Conservation (phyloP, 30 jellyfish, hydroid and myxozoan species). For the Sanderia malayensis region DNA sequence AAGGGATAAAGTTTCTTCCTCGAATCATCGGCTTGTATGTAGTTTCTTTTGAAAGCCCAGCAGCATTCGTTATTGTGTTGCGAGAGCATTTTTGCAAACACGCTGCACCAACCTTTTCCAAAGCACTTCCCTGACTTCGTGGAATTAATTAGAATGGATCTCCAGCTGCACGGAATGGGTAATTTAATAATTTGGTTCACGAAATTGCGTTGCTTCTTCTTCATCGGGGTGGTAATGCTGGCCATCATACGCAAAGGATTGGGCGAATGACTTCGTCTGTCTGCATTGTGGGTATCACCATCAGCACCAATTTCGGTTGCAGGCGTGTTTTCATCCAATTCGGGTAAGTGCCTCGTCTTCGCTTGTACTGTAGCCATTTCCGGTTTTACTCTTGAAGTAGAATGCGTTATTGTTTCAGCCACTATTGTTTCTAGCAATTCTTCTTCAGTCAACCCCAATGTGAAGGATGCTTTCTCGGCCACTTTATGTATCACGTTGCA, state of each 20-base stretch:
- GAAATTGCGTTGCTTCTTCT: not conserved
- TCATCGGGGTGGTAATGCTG: not conserved
- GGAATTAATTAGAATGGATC: not conserved
- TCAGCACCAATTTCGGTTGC: too few relatives aligned
- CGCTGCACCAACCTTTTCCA: conserved; percentile 1
- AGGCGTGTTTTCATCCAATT: too few relatives aligned
- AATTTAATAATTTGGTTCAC: not conserved
- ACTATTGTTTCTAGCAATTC: too few relatives aligned
- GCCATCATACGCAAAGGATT: not conserved
- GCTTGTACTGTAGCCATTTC: too few relatives aligned
- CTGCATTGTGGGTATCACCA: too few relatives aligned
- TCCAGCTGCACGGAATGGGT: not conserved
- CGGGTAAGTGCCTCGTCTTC: too few relatives aligned
- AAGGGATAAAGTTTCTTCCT: not conserved
- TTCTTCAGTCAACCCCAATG: too few relatives aligned
- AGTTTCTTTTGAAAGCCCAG: conserved; percentile 4
- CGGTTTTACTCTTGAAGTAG: too few relatives aligned
- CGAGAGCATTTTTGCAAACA: not conserved
- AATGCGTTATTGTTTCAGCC: too few relatives aligned
- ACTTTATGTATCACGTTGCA: too few relatives aligned
- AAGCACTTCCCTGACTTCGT: conserved; percentile 7
- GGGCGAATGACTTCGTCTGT: too few relatives aligned
- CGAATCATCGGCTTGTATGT: not conserved
- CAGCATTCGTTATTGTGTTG: conserved; percentile 2
- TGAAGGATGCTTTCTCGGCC: too few relatives aligned